A percentile compares a stretch with the other conserved stretches of the same genome.
These are phyloP conservation scores for Phataginus tricuspis DNA, from an alignment of 2,797 vertebrate species.

Conservation along the genomic window DNA sequence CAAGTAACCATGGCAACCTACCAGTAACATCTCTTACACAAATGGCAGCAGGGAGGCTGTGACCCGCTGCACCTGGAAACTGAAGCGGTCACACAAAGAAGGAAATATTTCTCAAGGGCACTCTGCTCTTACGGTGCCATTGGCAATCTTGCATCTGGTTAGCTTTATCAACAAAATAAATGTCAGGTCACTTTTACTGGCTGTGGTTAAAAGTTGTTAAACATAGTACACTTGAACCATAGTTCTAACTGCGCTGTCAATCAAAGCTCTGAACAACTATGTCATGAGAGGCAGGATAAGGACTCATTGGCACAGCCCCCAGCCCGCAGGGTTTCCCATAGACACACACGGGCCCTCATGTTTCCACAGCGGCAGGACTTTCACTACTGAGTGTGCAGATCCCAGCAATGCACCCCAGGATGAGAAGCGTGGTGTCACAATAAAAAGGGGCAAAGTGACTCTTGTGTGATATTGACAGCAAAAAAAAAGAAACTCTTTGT, in stretches of 20 bases:
- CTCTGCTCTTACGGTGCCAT: constrained; percentile 49
- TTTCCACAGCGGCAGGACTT: accelerated
- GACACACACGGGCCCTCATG: accelerated
- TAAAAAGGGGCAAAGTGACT: neutral
- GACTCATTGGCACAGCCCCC: neutral
- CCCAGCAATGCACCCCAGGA: accelerated
- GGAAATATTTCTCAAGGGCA: constrained; percentile 77
- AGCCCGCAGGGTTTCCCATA: neutral
- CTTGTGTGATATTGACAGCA: neutral
- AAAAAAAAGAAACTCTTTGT: neutral
- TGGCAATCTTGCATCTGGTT: constrained; percentile 68
- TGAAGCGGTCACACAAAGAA: neutral
- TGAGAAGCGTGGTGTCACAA: accelerated
- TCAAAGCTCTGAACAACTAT: constrained; percentile 40
- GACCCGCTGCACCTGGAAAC: neutral
- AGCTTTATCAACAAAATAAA: constrained; percentile 61
- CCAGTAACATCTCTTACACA: constrained; percentile 75
- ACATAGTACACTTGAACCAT: constrained; percentile 64
- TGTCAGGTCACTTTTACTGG: constrained; percentile 68
- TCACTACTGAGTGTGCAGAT: too few relatives aligned
- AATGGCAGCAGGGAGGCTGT: constrained; percentile 63
- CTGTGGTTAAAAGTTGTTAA: constrained; percentile 71
- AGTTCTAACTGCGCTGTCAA: constrained; percentile 56
- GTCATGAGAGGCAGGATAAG: neutral
- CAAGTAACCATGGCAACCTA: constrained; percentile 87